Percentiles rank a stretch among this genome's conserved stretches.
Conservation (phyloP, 2,888 invertebrate species). For the Julus scandinavius region DNA sequence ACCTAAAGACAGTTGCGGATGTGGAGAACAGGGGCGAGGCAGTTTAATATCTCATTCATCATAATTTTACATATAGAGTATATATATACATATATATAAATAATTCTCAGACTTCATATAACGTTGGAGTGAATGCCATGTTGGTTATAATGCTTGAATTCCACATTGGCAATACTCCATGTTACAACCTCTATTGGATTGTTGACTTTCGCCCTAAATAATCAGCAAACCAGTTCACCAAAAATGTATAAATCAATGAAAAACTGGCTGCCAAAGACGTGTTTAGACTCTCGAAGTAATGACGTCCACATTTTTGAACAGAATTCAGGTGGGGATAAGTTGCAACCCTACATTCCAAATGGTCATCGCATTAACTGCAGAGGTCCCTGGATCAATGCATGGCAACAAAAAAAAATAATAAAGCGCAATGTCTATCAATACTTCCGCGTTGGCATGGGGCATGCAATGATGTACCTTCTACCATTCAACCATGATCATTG, state of each 20-base stretch:
- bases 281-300: neutral
- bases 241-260: slow-evolving; percentile 23
- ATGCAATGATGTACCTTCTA: neutral
- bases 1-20: no score
- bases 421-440: neutral
- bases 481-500: neutral
- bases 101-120: no score
- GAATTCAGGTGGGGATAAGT: slow-evolving; percentile 29
- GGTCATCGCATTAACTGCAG: neutral
- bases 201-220: neutral
- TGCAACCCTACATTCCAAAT: neutral
- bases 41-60: no score
- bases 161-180: no score
- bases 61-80: no score
- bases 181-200: neutral
- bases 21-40: no score
- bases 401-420: neutral
- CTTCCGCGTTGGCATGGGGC: neutral
- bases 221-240: slow-evolving; percentile 5
- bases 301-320: neutral
- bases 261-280: slow-evolving; percentile 9
- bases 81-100: no score
- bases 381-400: neutral
- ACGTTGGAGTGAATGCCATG: no score
- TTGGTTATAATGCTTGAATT: no score